Evolutionary conservation across 64 coral and sea anemone species (phyloP).

Genomic region (Porites australiensis): DNA sequence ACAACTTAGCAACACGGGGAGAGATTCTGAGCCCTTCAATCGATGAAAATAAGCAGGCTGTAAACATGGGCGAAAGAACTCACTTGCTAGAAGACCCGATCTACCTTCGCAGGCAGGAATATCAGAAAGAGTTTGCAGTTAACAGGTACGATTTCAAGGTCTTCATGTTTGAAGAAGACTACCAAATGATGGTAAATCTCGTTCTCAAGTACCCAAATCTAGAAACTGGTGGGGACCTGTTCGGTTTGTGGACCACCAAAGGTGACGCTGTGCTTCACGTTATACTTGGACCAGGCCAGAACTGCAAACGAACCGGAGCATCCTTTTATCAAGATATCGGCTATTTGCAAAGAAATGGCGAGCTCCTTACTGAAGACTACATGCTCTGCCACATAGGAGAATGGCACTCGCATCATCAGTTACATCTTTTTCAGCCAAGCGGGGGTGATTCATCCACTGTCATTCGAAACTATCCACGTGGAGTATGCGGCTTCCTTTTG

Average conservation of each 20-base stretch:
- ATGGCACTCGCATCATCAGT: conserved; percentile 86
- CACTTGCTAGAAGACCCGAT: neutral
- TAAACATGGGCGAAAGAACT: too few relatives aligned
- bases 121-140: neutral
- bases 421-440: conserved; percentile 63
- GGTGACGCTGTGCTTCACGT: conserved; percentile 68
- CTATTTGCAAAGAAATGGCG: conserved; percentile 68
- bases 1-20: neutral
- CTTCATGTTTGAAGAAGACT: conserved; percentile 49
- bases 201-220: conserved; percentile 64
- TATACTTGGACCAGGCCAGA: conserved; percentile 70
- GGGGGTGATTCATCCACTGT: conserved; percentile 65
- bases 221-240: conserved; percentile 86
- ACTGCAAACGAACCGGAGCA: conserved; percentile 54
- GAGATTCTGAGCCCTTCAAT: neutral
- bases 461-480: conserved; percentile 63
- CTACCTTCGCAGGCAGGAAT: neutral
- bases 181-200: conserved; percentile 30
- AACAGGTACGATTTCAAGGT: conserved; percentile 37
- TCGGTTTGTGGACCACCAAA: conserved; percentile 78
- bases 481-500: conserved; percentile 62
- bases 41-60: neutral
- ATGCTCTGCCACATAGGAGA: conserved; percentile 90
- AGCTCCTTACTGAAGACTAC: conserved; percentile 62
- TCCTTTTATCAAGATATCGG: conserved; percentile 84